Evolutionary conservation across 2,888 invertebrate species (phyloP), one percentile per base, ranked within the genome.

Genomic region (Omphaloscelis lunosa): DNA sequence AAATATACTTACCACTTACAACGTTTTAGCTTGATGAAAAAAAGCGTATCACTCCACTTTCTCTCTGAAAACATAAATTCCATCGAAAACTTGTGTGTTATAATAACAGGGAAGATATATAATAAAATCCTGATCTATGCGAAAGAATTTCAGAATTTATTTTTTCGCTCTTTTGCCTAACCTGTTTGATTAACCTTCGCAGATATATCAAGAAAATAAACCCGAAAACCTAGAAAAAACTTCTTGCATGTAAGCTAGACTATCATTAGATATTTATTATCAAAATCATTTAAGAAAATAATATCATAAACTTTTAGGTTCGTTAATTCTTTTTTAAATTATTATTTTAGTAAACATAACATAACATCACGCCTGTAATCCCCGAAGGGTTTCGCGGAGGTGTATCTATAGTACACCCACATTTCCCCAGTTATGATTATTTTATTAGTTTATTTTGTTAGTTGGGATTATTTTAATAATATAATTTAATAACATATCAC

Each of bases 1-100:
- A 90, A 90, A 89, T 89, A 88, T 89, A 89, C 86, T 86, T 86
- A 87, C 81, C 82, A 86, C 89, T 89, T 87, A 76, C 81, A 79
- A 72, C 80, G 85, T 88, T 89, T 90, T 88, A 88, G 84, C 77
- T 78, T 85, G 81, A 89, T 89, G 88, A 89, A 89, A 88, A 86
- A 84, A 77, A 75, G 61, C n/a, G 67, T 73, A 75, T 82, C 75
- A 72, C 80, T 82, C 74, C 53, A 75, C 80, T 84, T 77, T 78
- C 23, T 45, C 62, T 72, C 75, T 76, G 65, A 58, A 79, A 77
- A 82, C 65, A 53, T 77, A 72, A 75, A 75, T 80, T 80, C n/a
- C 73, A 80, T 79, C 72, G 77, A 79, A 82, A 82, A 86, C 75
- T 86, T 86, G 58, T 81, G 68, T 78, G 68, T 75, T 80, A 77